Conservation (phyloP, 1,140 invertebrate species). For the Drosophila tristis region DNA sequence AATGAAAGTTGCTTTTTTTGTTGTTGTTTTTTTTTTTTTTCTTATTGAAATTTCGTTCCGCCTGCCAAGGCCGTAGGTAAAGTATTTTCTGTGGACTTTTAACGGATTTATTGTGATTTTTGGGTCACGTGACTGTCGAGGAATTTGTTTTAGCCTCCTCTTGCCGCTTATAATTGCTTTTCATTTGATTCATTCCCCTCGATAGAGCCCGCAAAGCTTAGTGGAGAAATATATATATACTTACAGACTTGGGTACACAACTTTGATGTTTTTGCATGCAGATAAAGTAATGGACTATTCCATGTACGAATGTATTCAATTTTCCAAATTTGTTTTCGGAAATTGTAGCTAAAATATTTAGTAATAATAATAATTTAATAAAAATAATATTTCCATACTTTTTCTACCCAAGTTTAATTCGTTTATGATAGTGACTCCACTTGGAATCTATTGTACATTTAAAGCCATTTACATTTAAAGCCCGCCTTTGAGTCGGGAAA, state of each 20-base stretch:
- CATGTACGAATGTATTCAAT: no score
- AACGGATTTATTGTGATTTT: slow-evolving; percentile 80
- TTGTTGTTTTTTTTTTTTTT: slow-evolving; percentile 10
- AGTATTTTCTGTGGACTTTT: slow-evolving; percentile 59
- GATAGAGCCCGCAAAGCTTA: slow-evolving; percentile 8
- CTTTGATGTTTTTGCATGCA: no score
- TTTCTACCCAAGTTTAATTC: no score
- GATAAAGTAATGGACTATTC: background rate
- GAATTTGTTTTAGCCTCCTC: slow-evolving; percentile 40
- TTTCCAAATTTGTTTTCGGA: no score
- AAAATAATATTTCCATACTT: no score
- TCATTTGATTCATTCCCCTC: slow-evolving; percentile 64
- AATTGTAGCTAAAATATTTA: no score
- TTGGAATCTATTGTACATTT: no score
- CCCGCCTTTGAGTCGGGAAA: no score
- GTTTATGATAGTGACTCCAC: no score
- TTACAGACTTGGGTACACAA: background rate
- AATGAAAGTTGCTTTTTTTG: slow-evolving; percentile 13
- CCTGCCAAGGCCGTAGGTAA: slow-evolving; percentile 28
- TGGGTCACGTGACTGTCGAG: slow-evolving; percentile 70
- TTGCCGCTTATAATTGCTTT: slow-evolving; percentile 61
- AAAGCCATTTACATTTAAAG: no score
- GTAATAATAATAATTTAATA: no score
- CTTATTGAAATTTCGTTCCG: slow-evolving; percentile 70
- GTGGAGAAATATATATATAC: slow-evolving; percentile 4